Percentiles rank a stretch among this genome's conserved stretches.
Conservation (phyloP, 2,113 vertebrate genomes). For the Ivindomyrus marchei region DNA sequence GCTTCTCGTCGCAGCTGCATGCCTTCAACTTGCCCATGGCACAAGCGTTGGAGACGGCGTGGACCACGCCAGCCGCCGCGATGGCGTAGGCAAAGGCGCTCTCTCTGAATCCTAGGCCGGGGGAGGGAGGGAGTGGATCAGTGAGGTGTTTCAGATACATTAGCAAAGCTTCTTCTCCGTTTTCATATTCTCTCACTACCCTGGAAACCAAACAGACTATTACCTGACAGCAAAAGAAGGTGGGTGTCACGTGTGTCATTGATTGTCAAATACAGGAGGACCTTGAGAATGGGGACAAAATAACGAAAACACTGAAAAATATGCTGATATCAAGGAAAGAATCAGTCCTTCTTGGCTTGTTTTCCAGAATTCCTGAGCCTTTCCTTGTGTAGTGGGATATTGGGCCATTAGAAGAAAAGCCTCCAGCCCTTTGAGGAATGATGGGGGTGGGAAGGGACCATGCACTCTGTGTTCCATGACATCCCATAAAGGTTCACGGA, state of each 20-base stretch:
- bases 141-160: not conserved
- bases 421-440: not conserved
- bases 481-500: not conserved
- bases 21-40: constrained; percentile 91
- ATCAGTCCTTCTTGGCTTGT: not conserved
- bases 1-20: constrained; percentile 84
- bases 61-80: constrained; percentile 84
- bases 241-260: not conserved
- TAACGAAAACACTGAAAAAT: not conserved
- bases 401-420: not conserved
- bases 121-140: not conserved
- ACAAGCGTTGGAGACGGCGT: constrained; percentile 91
- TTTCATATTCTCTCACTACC: not conserved
- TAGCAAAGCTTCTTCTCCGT: not conserved
- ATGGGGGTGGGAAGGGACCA: not conserved
- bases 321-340: not conserved
- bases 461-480: not conserved
- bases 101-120: constrained; percentile 81
- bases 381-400: not conserved
- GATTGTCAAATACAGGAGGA: not conserved
- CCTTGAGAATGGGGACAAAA: not conserved
- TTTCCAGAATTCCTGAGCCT: not conserved
- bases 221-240: not conserved
- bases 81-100: constrained; percentile 95
- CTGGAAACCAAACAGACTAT: not conserved